Conservation (phyloP, 2,888 invertebrate genomes). For the Pherbina coryleti region DNA sequence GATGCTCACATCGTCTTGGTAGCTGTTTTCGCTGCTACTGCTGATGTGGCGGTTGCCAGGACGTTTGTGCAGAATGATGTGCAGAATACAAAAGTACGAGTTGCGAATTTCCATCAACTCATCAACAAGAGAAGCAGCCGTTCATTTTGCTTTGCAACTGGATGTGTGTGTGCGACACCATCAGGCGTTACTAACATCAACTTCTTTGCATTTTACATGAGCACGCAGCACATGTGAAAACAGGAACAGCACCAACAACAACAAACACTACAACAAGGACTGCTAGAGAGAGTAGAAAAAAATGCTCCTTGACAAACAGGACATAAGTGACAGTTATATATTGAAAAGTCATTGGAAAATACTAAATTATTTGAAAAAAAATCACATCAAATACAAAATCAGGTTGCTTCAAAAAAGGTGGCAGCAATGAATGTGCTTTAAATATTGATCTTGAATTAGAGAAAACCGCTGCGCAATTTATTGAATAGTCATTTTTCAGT, state of each 20-base stretch:
- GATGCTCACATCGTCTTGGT: neutral
- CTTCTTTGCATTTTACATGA: slow-evolving; percentile 48
- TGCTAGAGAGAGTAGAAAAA: neutral
- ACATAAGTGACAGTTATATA: slow-evolving; percentile 7
- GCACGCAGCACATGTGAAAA: slow-evolving; percentile 47
- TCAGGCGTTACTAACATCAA: slow-evolving; percentile 35
- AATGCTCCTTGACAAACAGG: neutral
- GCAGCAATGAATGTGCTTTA: too few relatives aligned
- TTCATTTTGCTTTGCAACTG: slow-evolving; percentile 6
- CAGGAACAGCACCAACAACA: slow-evolving; percentile 16
- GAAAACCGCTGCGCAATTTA: too few relatives aligned
- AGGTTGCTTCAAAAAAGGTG: too few relatives aligned
- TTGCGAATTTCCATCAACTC: slow-evolving; percentile 39
- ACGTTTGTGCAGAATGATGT: slow-evolving; percentile 13
- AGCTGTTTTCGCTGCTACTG: neutral
- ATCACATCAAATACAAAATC: too few relatives aligned
- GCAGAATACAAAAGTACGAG: slow-evolving; percentile 38
- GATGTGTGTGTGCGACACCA: neutral
- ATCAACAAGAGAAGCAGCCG: slow-evolving; percentile 29
- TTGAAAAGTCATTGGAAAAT: neutral
- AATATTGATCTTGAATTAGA: too few relatives aligned
- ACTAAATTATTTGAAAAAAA: too few relatives aligned
- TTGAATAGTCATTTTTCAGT: too few relatives aligned
- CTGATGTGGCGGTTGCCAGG: neutral
- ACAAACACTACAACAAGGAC: neutral